Base-by-base conservation (phyloP, 2,113 vertebrate species). In the Loxodonta africana region DNA sequence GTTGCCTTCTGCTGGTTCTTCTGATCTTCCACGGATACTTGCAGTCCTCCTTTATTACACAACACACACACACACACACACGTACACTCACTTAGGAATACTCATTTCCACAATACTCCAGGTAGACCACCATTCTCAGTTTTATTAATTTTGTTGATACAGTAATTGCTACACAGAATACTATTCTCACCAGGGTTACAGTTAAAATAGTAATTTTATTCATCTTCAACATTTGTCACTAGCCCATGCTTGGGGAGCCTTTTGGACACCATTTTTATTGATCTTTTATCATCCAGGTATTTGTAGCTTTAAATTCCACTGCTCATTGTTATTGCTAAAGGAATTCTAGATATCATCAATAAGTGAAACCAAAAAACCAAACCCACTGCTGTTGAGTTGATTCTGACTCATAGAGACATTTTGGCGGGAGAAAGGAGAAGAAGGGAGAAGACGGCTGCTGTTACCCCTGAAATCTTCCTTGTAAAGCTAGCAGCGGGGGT, bases 171-270 rank as follows among this genome's bases (percentile, higher is more conserved):
- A 44, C 51, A 77, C 14, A 74, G 37, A 41, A 51, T 44, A 88
- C 65, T 84, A 20, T 92, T 92, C 20, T 82, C 26, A 73, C 23
- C 63, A 95, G 46, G 51, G 88, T 28, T 33, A 60, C 62, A 83
- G 63, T 67, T 88, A 91, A 92, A 92, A 87, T n/a, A 63, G 76
- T 44, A 51, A 37, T 87, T 91, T 82, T 67, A 81, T 44, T 90
- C 69, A 46, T 65, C 6, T 90, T 93, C 21, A 80, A 41, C 46
- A 73, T 21, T 69, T 33, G 37, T 74, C 71, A 37, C 26, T 14
- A 76, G 62, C 3, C 15, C 51, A 33, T 95, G 80, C 30, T 63
- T 69, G 57, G 46, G 63, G 53, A 28, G 30, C n/a, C 41, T 85
- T 81, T 84, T 57, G 46, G 89, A 94, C 67, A 90, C 11, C 25